These are phyloP conservation scores for Ochropacha duplaris DNA, from an alignment of 2,888 invertebrate species.

Conservation along the genomic window DNA sequence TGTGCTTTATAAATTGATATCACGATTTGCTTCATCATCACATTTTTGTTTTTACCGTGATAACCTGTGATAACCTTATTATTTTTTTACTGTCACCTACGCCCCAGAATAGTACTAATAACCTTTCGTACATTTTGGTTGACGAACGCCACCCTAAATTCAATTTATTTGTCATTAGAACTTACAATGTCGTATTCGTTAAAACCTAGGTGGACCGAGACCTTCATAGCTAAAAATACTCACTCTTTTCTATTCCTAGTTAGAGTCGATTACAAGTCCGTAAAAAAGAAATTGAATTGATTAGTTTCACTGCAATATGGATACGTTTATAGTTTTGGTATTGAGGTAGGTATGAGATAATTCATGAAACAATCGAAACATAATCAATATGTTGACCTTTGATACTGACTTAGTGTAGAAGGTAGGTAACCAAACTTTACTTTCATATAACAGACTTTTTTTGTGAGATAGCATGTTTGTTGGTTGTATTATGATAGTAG, in stretches of 20 bases:
- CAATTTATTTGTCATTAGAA: background rate
- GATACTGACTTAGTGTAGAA: slow-evolving; percentile 17
- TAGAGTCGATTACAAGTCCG: slow-evolving; percentile 36
- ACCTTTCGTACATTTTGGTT: background rate
- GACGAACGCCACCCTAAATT: background rate
- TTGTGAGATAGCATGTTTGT: background rate
- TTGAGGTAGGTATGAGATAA: slow-evolving; percentile 10
- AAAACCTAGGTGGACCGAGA: slow-evolving; percentile 56
- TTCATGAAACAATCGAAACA: slow-evolving; percentile 6
- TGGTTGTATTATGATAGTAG: background rate
- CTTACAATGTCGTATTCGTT: slow-evolving; percentile 59
- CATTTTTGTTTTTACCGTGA: slow-evolving; percentile 5
- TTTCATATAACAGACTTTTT: background rate
- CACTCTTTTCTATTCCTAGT: slow-evolving; percentile 37
- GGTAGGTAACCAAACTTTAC: background rate
- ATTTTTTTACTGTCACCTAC: slow-evolving; percentile 34
- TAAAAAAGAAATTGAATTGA: slow-evolving; percentile 18
- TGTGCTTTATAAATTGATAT: background rate
- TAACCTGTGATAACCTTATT: slow-evolving; percentile 44
- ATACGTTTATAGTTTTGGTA: background rate
- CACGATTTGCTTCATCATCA: slow-evolving; percentile 8
- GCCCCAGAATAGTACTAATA: slow-evolving; percentile 7
- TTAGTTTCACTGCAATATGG: slow-evolving; percentile 14
- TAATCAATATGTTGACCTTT: slow-evolving; percentile 41
- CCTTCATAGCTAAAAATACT: slow-evolving; percentile 77